These are phyloP conservation scores for Galeopsomyia nigrocyanea DNA, from an alignment of 2,888 invertebrate genomes.

Conservation along the genomic window DNA sequence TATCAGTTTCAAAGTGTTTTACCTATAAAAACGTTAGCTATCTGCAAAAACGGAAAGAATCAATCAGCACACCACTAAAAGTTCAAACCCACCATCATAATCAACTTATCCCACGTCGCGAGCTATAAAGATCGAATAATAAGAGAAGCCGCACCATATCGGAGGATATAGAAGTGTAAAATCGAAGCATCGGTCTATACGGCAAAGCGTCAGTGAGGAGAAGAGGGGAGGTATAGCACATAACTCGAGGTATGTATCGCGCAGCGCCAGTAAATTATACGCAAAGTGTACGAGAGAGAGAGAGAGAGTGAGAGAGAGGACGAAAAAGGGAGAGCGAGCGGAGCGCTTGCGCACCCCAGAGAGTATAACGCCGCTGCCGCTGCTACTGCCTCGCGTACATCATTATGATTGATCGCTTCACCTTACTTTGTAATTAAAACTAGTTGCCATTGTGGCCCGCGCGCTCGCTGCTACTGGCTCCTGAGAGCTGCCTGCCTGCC, in stretches of 20 bases:
- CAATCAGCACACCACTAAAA: too few relatives aligned
- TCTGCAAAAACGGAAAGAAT: too few relatives aligned
- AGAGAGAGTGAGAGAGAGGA: constrained; percentile 15
- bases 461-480: constrained; percentile 7
- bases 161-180: neutral
- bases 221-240: constrained; percentile 53
- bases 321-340: constrained; percentile 32
- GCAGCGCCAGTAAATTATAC: constrained; percentile 67
- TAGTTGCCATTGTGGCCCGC: constrained; percentile 67
- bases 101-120: too few relatives aligned
- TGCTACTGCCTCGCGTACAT: constrained; percentile 69
- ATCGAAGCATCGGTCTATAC: too few relatives aligned
- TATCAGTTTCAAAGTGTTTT: too few relatives aligned
- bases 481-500: neutral
- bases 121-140: too few relatives aligned
- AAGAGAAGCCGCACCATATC: too few relatives aligned
- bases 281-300: constrained; percentile 67
- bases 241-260: constrained; percentile 68
- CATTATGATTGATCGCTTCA: constrained; percentile 70
- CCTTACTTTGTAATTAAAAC: constrained; percentile 71
- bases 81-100: too few relatives aligned
- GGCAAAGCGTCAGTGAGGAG: neutral
- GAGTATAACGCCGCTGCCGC: too few relatives aligned
- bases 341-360: constrained; percentile 42
- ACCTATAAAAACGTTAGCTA: too few relatives aligned